A percentile compares a stretch with the other conserved stretches of the same genome.
These are phyloP conservation scores for Helostoma temminkii DNA, from an alignment of 2,797 vertebrate species.

Conservation along the genomic window DNA sequence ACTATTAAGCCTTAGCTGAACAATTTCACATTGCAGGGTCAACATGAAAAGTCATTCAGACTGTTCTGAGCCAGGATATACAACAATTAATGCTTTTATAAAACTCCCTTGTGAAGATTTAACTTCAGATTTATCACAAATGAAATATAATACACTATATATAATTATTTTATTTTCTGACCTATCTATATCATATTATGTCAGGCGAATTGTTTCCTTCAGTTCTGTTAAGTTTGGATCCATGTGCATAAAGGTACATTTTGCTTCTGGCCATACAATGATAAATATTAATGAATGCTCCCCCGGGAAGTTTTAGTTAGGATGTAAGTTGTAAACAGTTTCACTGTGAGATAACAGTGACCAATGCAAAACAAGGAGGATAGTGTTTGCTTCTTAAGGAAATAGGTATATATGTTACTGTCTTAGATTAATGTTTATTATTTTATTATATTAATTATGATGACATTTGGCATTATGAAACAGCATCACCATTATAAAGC, in stretches of 20 bases:
- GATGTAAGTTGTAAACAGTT: conserved; percentile 46
- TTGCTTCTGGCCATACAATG: conserved; percentile 8
- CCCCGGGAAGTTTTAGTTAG: conserved; percentile 9
- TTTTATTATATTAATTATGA: too few species aligned
- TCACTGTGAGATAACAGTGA: conserved; percentile 55
- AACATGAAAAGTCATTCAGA: not conserved
- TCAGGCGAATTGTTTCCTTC: not conserved
- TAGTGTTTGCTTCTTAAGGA: not conserved
- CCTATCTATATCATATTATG: not conserved
- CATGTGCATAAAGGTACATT: not conserved
- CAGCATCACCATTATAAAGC: too few species aligned
- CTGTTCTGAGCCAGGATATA: not conserved
- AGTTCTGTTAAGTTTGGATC: conserved; percentile 1
- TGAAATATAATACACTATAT: not conserved
- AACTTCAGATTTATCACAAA: not conserved
- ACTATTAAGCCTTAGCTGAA: conserved; percentile 39
- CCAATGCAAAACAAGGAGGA: conserved; percentile 16
- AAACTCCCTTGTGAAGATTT: not conserved
- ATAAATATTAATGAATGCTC: conserved; percentile 41
- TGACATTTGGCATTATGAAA: too few species aligned
- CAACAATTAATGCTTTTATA: not conserved
- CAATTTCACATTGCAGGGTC: conserved; percentile 40
- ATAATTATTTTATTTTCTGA: not conserved
- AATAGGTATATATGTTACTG: too few species aligned
- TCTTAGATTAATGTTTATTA: too few species aligned